Evolutionary conservation across 92 coral and sea anemone genomes (phyloP), one percentile per base, ranked within the genome.

Genomic region (Zoanthus solanderi): DNA sequence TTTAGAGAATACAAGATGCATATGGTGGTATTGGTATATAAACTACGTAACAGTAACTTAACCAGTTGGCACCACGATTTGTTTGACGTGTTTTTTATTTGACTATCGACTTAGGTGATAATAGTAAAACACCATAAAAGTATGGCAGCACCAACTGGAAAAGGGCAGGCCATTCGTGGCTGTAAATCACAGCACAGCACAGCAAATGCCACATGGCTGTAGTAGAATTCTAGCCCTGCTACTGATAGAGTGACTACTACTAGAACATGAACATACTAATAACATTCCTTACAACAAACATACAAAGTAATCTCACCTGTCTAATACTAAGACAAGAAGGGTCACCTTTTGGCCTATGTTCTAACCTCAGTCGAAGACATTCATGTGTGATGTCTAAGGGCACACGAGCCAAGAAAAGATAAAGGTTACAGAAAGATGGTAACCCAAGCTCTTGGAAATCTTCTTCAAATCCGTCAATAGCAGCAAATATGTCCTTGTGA

Each of bases 331-430:
- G 95, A 37, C 95, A 82, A 32, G 99, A 96, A 4, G 99, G 99
- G 65, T 96, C 99, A 42, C 95, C 99, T 52, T 93, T 96, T 12
- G 99, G 99, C 30, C 99, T 87, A 88, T 96, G 98, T 60, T 96
- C 98, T 72, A 96, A 85, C 77, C 99, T 91, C 85, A 96, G 79
- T 42, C 99, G 93, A 57, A 96, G 89, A 61, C 98, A 96, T 78
- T 96, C 97, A 73, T 96, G 99, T 76, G 92, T 90, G 65, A 96
- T 92, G 76, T 96, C 99, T 89, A 96, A 61, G 6, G 95, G 94
- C 44, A 96, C 72, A 31, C 94, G 89, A 16, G 93, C 93, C 61
- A 96, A 83, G 79, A 96, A 96, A 53, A 96, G 75, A 65, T 92
- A 93, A 79, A 96, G 83, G 15, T 79, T 90, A 16, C 92, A 77